Evolutionary conservation across 2,113 vertebrate species (phyloP), one percentile per base, ranked within the genome.

Genomic region (Otolemur garnettii): DNA sequence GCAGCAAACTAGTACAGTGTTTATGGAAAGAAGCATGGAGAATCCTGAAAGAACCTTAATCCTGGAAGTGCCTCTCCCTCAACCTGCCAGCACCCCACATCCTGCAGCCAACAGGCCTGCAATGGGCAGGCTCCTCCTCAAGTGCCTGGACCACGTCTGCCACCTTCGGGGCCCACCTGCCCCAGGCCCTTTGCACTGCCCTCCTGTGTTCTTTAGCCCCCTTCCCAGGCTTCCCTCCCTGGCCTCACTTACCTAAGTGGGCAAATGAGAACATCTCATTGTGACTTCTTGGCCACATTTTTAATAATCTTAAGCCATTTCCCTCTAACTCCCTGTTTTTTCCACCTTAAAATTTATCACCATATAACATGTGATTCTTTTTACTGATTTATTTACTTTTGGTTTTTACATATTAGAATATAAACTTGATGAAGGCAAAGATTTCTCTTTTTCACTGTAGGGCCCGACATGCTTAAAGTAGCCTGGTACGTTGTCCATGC

Each of bases 121-220:
- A 6, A 3, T 2, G 13, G 21, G 10, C 26, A 42, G 28, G 38
- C 2, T 71, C 4, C 33, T 82, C n/a, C 2, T 24, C 0, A 0
- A 4, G 68, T 0, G 2, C 53, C 42, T 24, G 17, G 38, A 17
- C 9, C 57, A 22, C 24, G 42, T 1, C 8, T 57, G 13, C n/a
- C 42, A 28, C 5, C 0, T 3, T 1, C 45, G 9, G 45, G 45
- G 8, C 22, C 14, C 30, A 0, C 22, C 2, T 1, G 5, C 57
- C 80, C n/a, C 62, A 71, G 86, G 77, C 19, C 35, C 50, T 68
- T 60, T 45, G 62, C 35, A 14, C 3, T 22, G 22, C 22, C 24
- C 18, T 33, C 2, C 22, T 53, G 18, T n/a, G 1, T 9, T 77
- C 57, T 38, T 38, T 30, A 28, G 13, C 1, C 1, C 11, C 3